These are phyloP conservation scores for Bombycilla garrulus DNA, from an alignment of 2,113 vertebrate species.

Conservation along the genomic window DNA sequence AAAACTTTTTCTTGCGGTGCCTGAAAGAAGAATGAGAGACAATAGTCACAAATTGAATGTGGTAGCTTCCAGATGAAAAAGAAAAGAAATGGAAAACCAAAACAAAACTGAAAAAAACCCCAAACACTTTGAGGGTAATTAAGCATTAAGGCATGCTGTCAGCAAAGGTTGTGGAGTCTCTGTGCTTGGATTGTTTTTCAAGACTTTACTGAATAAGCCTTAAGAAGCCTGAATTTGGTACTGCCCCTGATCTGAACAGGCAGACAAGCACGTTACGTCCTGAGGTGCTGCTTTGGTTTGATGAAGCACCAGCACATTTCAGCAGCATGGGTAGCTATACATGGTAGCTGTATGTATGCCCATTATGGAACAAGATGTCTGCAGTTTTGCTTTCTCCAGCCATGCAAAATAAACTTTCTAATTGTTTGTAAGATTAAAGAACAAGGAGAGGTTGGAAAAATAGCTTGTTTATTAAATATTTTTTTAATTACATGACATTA, in stretches of 20 bases:
- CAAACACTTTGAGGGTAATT: not conserved
- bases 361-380: not conserved
- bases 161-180: not conserved
- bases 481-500: not conserved
- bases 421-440: not conserved
- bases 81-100: not conserved
- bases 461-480: not conserved
- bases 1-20: not conserved
- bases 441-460: not conserved
- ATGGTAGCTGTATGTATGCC: not conserved
- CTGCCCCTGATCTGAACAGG: not conserved
- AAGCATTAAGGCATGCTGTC: not conserved
- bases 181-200: not conserved
- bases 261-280: accelerated
- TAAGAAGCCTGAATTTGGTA: not conserved
- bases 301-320: not conserved
- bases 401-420: not conserved
- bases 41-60: not conserved
- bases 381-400: not conserved
- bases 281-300: not conserved
- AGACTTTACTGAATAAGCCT: not conserved
- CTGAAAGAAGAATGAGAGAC: not conserved
- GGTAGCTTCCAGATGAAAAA: not conserved
- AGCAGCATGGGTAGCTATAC: not conserved
- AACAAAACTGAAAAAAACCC: not conserved